Percentiles rank a stretch among this genome's conserved stretches.
Evolutionary conservation across 1,140 invertebrate genomes (phyloP).

Genomic region (Brachionus calyciflorus): DNA sequence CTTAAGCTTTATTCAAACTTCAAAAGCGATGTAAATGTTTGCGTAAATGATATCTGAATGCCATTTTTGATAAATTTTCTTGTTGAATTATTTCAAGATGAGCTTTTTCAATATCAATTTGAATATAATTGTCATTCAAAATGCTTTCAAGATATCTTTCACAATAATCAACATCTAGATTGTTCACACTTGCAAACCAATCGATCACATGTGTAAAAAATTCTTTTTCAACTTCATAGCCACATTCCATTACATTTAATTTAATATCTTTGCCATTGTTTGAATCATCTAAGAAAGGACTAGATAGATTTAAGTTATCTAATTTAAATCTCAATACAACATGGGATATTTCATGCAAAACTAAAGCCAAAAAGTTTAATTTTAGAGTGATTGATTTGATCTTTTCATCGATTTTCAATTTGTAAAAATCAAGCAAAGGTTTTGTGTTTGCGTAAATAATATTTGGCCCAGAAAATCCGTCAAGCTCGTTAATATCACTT

Average conservation of each 20-base stretch:
- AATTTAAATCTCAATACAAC: not conserved
- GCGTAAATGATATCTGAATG: not conserved
- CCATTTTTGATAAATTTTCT: not conserved
- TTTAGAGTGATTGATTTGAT: not conserved
- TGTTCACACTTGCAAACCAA: not conserved
- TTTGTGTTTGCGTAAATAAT: not conserved
- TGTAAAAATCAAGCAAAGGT: not conserved
- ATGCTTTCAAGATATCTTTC: not conserved
- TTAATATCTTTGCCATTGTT: not conserved
- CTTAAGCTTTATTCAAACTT: too few relatives aligned
- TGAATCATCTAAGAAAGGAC: not conserved
- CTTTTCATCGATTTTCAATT: not conserved
- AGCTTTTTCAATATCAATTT: slow-evolving; percentile 4
- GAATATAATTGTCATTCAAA: not conserved
- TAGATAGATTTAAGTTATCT: not conserved
- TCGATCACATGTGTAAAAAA: not conserved
- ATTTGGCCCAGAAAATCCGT: not conserved
- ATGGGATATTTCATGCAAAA: not conserved
- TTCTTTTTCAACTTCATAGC: not conserved
- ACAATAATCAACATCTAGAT: not conserved
- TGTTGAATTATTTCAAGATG: not conserved
- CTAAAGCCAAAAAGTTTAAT: not conserved
- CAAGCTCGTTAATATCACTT: not conserved
- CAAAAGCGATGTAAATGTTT: not conserved
- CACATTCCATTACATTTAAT: not conserved